Conservation (phyloP, 2,888 invertebrate genomes). For the Stratiomys singularior region DNA sequence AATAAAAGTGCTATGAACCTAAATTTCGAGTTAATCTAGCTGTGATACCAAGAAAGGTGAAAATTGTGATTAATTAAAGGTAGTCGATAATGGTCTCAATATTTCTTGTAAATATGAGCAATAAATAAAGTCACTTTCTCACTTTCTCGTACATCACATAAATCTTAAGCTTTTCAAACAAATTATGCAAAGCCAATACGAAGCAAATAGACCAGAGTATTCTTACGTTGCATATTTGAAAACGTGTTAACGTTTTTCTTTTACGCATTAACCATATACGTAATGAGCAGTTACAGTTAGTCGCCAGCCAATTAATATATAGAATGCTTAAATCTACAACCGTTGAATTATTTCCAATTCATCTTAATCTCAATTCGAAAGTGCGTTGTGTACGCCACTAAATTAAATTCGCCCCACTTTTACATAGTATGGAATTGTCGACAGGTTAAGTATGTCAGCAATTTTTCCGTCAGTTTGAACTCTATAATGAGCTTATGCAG, state of each 20-base stretch:
- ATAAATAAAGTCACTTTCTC: not conserved
- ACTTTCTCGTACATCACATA: too few relatives aligned
- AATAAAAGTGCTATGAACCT: too few relatives aligned
- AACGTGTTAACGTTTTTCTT: too few relatives aligned
- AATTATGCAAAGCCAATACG: not conserved
- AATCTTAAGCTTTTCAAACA: too few relatives aligned
- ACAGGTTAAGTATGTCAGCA: not conserved
- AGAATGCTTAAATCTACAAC: not conserved
- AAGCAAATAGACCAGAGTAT: not conserved
- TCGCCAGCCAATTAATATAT: not conserved
- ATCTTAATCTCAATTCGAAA: not conserved
- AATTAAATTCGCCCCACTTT: conserved; percentile 7
- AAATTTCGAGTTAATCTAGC: too few relatives aligned
- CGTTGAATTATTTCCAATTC: not conserved
- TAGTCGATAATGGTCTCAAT: too few relatives aligned
- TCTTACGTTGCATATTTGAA: conserved; percentile 3
- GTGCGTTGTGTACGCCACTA: not conserved
- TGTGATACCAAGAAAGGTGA: too few relatives aligned
- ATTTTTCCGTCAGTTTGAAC: not conserved
- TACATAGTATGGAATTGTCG: not conserved
- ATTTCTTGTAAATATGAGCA: too few relatives aligned
- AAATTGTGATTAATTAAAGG: too few relatives aligned
- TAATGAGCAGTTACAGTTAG: not conserved
- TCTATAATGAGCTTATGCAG: too few relatives aligned
- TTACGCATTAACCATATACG: too few relatives aligned